Conservation (phyloP, 92 coral and sea anemone genomes). For the Heliopora coerulea region DNA sequence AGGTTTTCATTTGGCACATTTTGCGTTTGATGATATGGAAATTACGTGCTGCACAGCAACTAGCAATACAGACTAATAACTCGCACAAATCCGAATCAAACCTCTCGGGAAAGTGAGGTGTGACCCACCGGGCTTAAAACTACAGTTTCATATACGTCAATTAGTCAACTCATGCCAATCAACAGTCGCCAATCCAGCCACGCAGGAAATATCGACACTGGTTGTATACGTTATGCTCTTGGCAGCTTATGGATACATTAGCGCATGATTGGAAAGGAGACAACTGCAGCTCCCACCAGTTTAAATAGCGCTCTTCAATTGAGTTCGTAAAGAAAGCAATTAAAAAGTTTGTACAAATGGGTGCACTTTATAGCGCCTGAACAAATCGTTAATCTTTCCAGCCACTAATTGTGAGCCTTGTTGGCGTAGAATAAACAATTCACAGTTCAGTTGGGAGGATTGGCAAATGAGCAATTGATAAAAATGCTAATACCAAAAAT, state of each 20-base stretch:
- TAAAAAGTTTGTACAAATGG: conserved; percentile 4
- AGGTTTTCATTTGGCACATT: conserved; percentile 21
- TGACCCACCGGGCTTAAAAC: conserved; percentile 30
- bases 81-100: conserved; percentile 41
- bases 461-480: conserved; percentile 36
- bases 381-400: conserved; percentile 46
- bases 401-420: conserved; percentile 35
- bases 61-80: conserved; percentile 31
- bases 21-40: conserved; percentile 26
- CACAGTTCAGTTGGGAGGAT: conserved; percentile 34
- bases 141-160: conserved; percentile 37
- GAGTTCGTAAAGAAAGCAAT: not conserved
- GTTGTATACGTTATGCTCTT: conserved; percentile 38
- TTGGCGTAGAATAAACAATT: conserved; percentile 46
- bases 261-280: conserved; percentile 8
- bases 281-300: conserved; percentile 25
- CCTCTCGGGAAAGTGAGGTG: conserved; percentile 7
- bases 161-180: conserved; percentile 33
- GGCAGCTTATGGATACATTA: conserved; percentile 28
- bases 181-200: conserved; percentile 25
- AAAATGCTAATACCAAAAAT: conserved; percentile 20
- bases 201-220: conserved; percentile 46
- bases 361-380: conserved; percentile 20
- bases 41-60: conserved; percentile 12
- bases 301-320: conserved; percentile 6